A percentile compares a stretch with the other conserved stretches of the same genome.
Conservation (phyloP, 2,113 vertebrate species). For the Helogale parvula region DNA sequence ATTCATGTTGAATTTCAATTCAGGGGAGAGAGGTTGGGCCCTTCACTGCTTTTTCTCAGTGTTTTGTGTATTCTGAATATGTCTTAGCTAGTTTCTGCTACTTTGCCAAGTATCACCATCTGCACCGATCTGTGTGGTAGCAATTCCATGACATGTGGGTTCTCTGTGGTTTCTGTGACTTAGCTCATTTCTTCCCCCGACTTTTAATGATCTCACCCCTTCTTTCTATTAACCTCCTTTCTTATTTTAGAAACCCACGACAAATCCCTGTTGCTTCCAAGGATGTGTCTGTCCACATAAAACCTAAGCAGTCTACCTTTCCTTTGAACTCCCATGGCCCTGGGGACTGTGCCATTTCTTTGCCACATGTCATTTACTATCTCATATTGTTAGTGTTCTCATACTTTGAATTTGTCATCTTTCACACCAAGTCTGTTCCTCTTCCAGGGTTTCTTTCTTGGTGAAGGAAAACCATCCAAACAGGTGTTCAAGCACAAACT, state of each 20-base stretch:
- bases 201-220: not conserved
- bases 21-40: not conserved
- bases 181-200: not conserved
- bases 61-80: not conserved
- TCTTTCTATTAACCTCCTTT: not conserved
- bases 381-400: not conserved
- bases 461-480: not conserved
- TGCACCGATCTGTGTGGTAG: not conserved
- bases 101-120: not conserved
- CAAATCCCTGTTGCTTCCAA: not conserved
- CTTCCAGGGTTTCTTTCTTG: not conserved
- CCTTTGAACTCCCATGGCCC: not conserved
- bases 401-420: not conserved
- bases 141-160: not conserved
- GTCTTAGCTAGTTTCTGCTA: not conserved
- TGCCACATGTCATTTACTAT: not conserved
- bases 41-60: not conserved
- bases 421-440: not conserved
- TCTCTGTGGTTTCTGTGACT: not conserved
- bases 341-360: not conserved
- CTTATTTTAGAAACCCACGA: not conserved
- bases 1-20: not conserved
- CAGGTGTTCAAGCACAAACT: not conserved
- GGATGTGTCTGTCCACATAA: not conserved
- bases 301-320: not conserved